Base-by-base conservation (phyloP, 2,797 vertebrate genomes). In the Dallia pectoralis region DNA sequence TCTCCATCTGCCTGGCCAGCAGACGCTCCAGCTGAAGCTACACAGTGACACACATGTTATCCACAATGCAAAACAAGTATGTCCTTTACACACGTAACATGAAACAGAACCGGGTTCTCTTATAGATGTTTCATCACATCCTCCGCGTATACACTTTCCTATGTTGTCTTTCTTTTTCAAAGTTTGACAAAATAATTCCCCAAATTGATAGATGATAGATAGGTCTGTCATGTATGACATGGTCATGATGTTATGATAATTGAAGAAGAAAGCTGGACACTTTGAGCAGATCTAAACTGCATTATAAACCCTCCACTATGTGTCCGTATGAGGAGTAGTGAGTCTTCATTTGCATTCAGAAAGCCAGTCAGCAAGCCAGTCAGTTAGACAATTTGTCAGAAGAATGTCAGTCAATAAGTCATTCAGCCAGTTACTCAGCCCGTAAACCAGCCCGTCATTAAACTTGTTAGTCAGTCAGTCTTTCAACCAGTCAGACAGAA, bases 1-100 rank as follows among this genome's bases (percentile, higher is more conserved):
- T 95, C 91, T 98, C 96, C 95, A 97, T 98, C 93, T 98, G 97
- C 86, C 96, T 93, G 69, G 95, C 95, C 88, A 97, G 88, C 82
- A 97, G 93, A 84, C 96, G 95, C 91, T 98, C 97, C 49, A 97
- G 91, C 93, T 99, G 96, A 87, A 95, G 91, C 95, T 94, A 59
- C 9, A 3, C 40, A 44, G 40, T 44, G 40, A 59, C 53, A 59
- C 53, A 25, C 51, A 56, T 25, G 25, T 53, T 53, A 59, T 11
- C 22, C 53, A 22, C 51, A 56, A 56, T n/a, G 22, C n/a, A 22
- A 56, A 22, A 22, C 1, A 22, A 56, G 51, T 22, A 2, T 12
- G n/a, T 53, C 11, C 22, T 14, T 51, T n/a, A 25, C 53, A 59
- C 22, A 19, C 53, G 22, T 56, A 59, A 12, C 22, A 59, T 11